Percentiles rank a stretch among this genome's conserved stretches.
phyloP scores from a whole-genome alignment of 2,797 vertebrate species.

The Intellagama lesueurii region DNA sequence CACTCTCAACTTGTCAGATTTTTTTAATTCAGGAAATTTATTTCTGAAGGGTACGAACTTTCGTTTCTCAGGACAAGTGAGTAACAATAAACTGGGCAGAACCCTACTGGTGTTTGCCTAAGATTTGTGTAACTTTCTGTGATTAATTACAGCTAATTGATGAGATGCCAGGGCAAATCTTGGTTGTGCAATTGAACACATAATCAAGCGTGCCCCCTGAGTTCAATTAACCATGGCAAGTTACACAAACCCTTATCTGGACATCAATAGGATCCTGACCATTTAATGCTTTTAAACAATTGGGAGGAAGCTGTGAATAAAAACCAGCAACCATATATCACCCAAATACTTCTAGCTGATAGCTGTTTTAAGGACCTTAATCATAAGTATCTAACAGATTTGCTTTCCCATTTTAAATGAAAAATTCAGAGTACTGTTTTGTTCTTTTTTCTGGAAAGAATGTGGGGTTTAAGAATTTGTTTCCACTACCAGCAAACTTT shows the following conservation, averaged over 20 bases:
- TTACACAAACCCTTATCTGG: no score
- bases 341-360: neutral
- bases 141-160: no score
- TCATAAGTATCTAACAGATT: neutral
- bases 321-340: neutral
- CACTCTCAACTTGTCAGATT: neutral
- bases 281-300: neutral
- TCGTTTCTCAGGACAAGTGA: neutral
- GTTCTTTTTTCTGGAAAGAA: constrained; percentile 61
- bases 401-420: neutral
- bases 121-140: no score
- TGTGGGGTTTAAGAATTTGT: constrained; percentile 59
- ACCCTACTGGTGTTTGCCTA: no score
- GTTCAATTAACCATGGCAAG: no score
- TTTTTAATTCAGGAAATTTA: neutral
- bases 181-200: no score
- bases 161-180: no score
- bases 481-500: constrained; percentile 54
- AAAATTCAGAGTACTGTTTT: constrained; percentile 6
- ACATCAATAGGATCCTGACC: no score
- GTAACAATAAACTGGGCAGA: neutral
- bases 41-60: neutral
- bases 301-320: neutral
- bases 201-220: no score
- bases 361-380: neutral